Conservation (phyloP, 2,888 invertebrate genomes). For the Nesidiocoris tenuis region DNA sequence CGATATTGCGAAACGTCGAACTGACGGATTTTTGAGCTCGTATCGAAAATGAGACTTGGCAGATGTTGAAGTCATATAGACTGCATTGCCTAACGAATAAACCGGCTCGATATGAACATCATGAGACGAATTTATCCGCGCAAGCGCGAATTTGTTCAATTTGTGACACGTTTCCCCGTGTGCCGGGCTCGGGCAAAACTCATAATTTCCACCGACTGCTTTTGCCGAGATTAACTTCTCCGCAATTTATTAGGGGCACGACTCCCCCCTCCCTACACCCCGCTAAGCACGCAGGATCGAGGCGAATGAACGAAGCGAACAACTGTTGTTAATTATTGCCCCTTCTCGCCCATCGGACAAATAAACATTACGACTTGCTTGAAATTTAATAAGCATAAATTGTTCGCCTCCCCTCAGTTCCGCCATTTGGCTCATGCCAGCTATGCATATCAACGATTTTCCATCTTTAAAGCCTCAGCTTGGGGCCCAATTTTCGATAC, state of each 20-base stretch:
- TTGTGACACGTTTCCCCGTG: background rate
- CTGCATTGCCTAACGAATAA: too few species aligned
- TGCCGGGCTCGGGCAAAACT: background rate
- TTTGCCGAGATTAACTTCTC: background rate
- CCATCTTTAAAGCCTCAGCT: background rate
- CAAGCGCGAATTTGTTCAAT: background rate
- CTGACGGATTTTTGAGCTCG: too few species aligned
- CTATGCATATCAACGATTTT: background rate
- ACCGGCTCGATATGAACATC: too few species aligned
- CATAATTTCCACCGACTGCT: background rate
- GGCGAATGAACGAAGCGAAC: background rate
- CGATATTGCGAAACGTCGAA: too few species aligned
- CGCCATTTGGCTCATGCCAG: too few species aligned
- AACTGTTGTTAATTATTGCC: slow-evolving; percentile 38
- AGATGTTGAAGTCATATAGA: too few species aligned
- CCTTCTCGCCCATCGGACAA: slow-evolving; percentile 20
- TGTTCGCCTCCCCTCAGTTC: background rate
- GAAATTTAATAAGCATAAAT: slow-evolving; percentile 40
- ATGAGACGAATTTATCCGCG: too few species aligned
- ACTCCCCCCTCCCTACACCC: background rate
- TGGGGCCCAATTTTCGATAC: background rate
- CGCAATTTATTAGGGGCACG: background rate
- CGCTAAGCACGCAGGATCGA: background rate
- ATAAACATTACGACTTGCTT: slow-evolving; percentile 42
- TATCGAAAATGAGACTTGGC: too few species aligned